Percentiles rank a stretch among this genome's conserved stretches.
These are phyloP conservation scores for Aphaenogaster floridana DNA, from an alignment of 1,140 invertebrate species.

Conservation along the genomic window DNA sequence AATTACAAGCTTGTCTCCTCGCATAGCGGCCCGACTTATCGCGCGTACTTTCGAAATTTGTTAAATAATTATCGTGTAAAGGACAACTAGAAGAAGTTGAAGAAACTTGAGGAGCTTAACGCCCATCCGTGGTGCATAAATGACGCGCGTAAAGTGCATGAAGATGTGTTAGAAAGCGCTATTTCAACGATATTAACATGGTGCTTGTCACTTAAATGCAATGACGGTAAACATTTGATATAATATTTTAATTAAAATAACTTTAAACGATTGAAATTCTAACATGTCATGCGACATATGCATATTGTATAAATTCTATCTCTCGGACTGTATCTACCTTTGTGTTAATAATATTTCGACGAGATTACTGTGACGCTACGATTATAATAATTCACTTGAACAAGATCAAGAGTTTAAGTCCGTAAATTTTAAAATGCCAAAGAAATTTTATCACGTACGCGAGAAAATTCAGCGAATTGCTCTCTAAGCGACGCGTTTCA, in stretches of 20 bases:
- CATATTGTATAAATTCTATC: not conserved
- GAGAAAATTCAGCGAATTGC: not conserved
- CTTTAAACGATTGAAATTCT: not conserved
- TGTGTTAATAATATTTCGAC: not conserved
- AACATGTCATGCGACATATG: not conserved
- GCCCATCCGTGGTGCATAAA: not conserved
- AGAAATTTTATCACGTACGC: not conserved
- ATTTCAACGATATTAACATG: not conserved
- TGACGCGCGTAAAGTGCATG: not conserved
- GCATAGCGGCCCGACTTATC: not conserved
- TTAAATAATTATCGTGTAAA: constrained; percentile 11
- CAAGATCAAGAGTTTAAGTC: not conserved
- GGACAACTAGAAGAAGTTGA: constrained; percentile 2
- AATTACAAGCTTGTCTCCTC: constrained; percentile 74
- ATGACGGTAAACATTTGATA: not conserved
- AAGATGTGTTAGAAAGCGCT: not conserved
- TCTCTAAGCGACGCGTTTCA: not conserved
- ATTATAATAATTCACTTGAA: not conserved
- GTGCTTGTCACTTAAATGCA: not conserved
- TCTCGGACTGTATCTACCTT: not conserved
- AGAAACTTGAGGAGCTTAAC: not conserved
- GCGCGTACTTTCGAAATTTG: not conserved
- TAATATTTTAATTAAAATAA: constrained; percentile 17
- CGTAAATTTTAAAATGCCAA: constrained; percentile 3
- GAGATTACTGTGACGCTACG: not conserved